Percentiles rank a stretch among this genome's conserved stretches.
Conservation (phyloP, 2,888 invertebrate genomes). For the Pedicia rivosa region DNA sequence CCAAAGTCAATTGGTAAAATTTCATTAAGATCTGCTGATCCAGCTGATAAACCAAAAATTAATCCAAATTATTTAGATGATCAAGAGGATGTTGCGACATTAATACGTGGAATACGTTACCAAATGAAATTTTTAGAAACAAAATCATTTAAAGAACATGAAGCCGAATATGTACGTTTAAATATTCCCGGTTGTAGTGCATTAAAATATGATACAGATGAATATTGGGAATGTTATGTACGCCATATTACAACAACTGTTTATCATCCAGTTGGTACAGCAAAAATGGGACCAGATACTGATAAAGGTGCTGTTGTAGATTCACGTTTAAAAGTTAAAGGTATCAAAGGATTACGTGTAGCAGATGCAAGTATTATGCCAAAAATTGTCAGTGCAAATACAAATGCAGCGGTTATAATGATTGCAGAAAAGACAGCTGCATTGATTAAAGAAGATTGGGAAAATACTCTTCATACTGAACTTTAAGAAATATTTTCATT, state of each 20-base stretch:
- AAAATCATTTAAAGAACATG: constrained; percentile 24
- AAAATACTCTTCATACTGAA: not conserved
- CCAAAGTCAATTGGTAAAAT: constrained; percentile 40
- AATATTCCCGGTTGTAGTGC: constrained; percentile 32
- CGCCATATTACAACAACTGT: constrained; percentile 35
- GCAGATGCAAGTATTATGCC: constrained; percentile 53
- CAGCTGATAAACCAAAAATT: not conserved
- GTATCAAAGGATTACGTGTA: constrained; percentile 36
- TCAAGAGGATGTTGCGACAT: constrained; percentile 34
- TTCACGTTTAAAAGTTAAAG: constrained; percentile 33
- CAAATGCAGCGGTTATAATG: constrained; percentile 45
- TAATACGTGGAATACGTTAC: constrained; percentile 30
- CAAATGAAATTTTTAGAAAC: constrained; percentile 29
- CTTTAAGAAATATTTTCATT: too few species aligned
- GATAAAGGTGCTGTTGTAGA: constrained; percentile 36
- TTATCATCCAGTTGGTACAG: constrained; percentile 54
- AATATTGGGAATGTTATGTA: constrained; percentile 41
- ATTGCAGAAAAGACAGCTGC: constrained; percentile 49
- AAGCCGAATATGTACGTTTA: constrained; percentile 31
- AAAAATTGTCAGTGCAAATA: constrained; percentile 42
- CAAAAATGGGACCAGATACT: constrained; percentile 42
- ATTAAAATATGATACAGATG: constrained; percentile 23
- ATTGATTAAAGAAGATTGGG: constrained; percentile 40
- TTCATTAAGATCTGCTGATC: constrained; percentile 21
- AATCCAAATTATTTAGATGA: constrained; percentile 42